A percentile compares a stretch with the other conserved stretches of the same genome.
Evolutionary conservation across 2,113 vertebrate species (phyloP).

Genomic region (Bubo blakistoni): DNA sequence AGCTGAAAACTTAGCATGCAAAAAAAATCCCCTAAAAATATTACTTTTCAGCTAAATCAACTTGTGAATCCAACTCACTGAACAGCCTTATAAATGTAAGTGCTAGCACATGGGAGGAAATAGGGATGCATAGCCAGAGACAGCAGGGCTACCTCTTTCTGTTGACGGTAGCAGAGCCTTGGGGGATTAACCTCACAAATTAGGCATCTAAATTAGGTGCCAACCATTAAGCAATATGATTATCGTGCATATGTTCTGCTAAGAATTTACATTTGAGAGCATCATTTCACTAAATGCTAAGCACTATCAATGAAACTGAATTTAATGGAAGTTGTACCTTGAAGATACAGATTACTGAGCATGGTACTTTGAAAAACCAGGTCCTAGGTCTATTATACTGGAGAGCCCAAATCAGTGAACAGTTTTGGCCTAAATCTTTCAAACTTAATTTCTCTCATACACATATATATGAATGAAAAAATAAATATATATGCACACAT

Average conservation of each 20-base stretch:
- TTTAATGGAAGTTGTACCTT: neutral
- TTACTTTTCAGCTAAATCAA: neutral
- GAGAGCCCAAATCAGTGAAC: neutral
- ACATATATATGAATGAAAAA: neutral
- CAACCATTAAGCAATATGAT: neutral
- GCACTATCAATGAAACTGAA: neutral
- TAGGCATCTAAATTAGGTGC: conserved; percentile 1
- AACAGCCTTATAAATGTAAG: neutral
- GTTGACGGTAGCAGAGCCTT: neutral
- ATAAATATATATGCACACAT: too few species aligned
- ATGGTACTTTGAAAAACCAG: neutral
- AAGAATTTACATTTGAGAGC: neutral
- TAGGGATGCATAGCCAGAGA: neutral
- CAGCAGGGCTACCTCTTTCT: neutral
- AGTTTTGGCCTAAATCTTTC: neutral
- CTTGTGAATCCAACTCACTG: neutral
- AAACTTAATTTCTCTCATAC: neutral
- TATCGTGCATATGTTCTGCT: neutral
- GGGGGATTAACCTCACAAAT: conserved; percentile 17
- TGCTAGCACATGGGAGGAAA: neutral
- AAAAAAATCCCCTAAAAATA: neutral
- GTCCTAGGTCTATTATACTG: neutral
- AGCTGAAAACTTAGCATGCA: neutral
- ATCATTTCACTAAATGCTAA: neutral
- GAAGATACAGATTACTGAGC: neutral